Base-by-base conservation (phyloP, 1,140 invertebrate genomes). In the Hermetia illucens region DNA sequence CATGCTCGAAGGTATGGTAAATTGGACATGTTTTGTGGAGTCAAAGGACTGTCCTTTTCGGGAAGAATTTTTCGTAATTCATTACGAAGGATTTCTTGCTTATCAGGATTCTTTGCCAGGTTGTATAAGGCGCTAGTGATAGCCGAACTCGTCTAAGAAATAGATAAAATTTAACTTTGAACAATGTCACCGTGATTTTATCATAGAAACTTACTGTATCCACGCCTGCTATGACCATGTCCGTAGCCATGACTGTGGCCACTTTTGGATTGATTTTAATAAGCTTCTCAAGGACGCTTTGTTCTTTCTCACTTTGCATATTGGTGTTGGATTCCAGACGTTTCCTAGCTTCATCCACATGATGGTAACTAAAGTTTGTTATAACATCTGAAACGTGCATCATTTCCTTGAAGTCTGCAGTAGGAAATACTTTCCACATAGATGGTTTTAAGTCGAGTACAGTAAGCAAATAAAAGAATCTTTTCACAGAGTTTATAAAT, bases 151-250 rank as follows among this genome's bases (percentile, higher is more conserved):
- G 50, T 52, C 50, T 52, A 19, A 33, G 36, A 2, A 31, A 27
- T 29, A 32, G 36, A 22, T 18, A 6, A 4, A 21, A 13, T 15
- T n/a, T 22, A 32, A 16, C 30, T 34, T 27, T 25, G 20, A 34
- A 36, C 19, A 2, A 17, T 12, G 12, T 15, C 5, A 17, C 13
- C 13, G 9, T 13, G 16, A 35, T 6, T 25, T 17, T 1, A 0
- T 31, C n/a, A 34, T n/a, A 4, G 24, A 36, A n/a, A 12, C 17
- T 63, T 61, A 79, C 76, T 41, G 79, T 84, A 56, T 85, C 81
- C 27, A 83, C 70, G 22, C 80, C 81, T 16, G 77, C 79, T 25
- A 79, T 63, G 21, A 85, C 45, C 68, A 80, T 75, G 51, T 85
- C 81, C 40, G 71, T 62, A 5, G 76, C 71, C 69, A 85, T 77